phyloP scores from a whole-genome alignment of 64 coral and sea anemone genomes.

The Pocillopora damicornis region DNA sequence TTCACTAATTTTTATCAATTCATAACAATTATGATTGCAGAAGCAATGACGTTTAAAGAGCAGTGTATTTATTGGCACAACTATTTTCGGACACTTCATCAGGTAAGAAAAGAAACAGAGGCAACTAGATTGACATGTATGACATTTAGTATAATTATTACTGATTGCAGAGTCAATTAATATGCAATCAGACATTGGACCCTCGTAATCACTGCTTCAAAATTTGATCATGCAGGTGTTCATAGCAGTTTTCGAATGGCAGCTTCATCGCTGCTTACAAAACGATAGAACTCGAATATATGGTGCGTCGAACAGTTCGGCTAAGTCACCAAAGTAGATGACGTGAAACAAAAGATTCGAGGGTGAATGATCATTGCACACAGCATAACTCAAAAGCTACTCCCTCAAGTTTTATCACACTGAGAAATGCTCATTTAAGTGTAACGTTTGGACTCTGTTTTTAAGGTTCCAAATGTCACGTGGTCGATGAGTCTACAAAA shows the following conservation, averaged over 20 bases:
- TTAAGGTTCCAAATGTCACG: slow-evolving; percentile 13
- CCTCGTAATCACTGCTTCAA: not conserved
- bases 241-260: too few species aligned
- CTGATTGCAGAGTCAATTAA: not conserved
- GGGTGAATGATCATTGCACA: too few species aligned
- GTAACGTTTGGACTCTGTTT: not conserved
- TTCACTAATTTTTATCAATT: too few species aligned
- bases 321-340: too few species aligned
- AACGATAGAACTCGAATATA: too few species aligned
- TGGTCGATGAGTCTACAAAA: slow-evolving; percentile 22
- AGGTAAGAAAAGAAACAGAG: not conserved
- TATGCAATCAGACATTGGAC: not conserved
- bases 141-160: not conserved
- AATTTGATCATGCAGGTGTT: too few species aligned
- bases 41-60: slow-evolving; percentile 23
- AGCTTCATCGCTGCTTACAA: too few species aligned
- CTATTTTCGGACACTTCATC: slow-evolving; percentile 42
- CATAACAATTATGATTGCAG: not conserved
- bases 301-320: too few species aligned
- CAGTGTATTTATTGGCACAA: slow-evolving; percentile 53
- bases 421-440: too few species aligned
- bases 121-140: not conserved
- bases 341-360: too few species aligned
- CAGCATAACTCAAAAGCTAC: too few species aligned
- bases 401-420: too few species aligned